Evolutionary conservation across 2,888 invertebrate genomes (phyloP).

Genomic region (Nymphalis urticae): DNA sequence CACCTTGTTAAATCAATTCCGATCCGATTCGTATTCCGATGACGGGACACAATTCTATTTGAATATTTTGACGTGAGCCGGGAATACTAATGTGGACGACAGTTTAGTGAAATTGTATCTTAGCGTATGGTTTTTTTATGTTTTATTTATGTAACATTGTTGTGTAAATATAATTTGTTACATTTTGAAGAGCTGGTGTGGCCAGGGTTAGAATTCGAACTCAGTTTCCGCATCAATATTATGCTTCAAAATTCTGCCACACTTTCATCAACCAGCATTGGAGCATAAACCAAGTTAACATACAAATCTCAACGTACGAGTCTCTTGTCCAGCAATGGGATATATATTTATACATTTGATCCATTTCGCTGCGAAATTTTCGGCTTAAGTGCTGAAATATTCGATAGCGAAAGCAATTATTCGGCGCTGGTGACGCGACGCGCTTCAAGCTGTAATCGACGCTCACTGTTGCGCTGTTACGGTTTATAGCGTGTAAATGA

Average conservation of each 20-base stretch:
- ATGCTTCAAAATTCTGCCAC: no score
- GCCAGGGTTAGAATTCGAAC: no score
- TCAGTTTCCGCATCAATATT: no score
- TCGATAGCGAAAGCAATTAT: conserved; percentile 42
- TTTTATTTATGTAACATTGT: conserved; percentile 69
- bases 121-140: conserved; percentile 56
- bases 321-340: no score
- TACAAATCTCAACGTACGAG: no score
- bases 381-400: conserved; percentile 24
- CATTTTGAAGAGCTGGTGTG: conserved; percentile 10
- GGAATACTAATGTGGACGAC: conserved; percentile 68
- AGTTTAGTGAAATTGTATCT: conserved; percentile 74
- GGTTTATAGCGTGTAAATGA: conserved; percentile 39
- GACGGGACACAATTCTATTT: conserved; percentile 71
- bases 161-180: conserved; percentile 62
- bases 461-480: conserved; percentile 30
- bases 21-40: conserved; percentile 59
- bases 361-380: conserved; percentile 40
- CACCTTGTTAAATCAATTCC: conserved; percentile 59
- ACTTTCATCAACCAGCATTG: no score
- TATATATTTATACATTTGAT: conserved; percentile 47
- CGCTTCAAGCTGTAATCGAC: conserved; percentile 35
- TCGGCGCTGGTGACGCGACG: conserved; percentile 35
- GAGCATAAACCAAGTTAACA: no score
- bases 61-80: conserved; percentile 70